Evolutionary conservation across 2,888 invertebrate genomes (phyloP).

Genomic region (Diplolepis rosae): DNA sequence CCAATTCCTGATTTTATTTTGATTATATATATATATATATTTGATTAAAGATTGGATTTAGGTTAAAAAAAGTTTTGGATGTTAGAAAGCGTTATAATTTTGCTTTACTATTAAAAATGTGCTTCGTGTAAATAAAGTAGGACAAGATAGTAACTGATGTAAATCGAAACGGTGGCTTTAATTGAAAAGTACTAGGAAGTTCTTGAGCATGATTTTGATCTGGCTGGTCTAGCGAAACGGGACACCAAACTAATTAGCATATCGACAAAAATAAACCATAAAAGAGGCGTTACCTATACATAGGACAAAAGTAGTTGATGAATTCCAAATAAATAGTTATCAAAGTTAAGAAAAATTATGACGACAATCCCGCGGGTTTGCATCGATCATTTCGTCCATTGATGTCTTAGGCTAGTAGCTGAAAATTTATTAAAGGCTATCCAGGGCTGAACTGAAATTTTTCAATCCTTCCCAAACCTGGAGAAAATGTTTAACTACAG

Average conservation of each 20-base stretch:
- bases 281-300: background rate
- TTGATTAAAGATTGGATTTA: too few relatives aligned
- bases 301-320: background rate
- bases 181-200: background rate
- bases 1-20: too few relatives aligned
- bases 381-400: conserved; percentile 56
- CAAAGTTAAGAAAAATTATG: background rate
- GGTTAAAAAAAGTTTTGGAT: background rate
- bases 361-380: background rate
- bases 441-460: background rate
- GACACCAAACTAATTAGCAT: background rate
- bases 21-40: too few relatives aligned
- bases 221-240: background rate
- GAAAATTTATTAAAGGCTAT: background rate
- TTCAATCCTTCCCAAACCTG: background rate
- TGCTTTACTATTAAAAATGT: background rate
- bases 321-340: conserved; percentile 5
- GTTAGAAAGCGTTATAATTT: background rate
- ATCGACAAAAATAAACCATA: background rate
- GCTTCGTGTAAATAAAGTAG: background rate
- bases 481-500: background rate
- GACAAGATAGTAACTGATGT: background rate
- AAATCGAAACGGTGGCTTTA: background rate
- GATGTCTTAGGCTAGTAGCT: conserved; percentile 50
- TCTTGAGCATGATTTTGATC: background rate